These are phyloP conservation scores for Brassicogethes aeneus DNA, from an alignment of 2,888 invertebrate genomes.

Conservation along the genomic window DNA sequence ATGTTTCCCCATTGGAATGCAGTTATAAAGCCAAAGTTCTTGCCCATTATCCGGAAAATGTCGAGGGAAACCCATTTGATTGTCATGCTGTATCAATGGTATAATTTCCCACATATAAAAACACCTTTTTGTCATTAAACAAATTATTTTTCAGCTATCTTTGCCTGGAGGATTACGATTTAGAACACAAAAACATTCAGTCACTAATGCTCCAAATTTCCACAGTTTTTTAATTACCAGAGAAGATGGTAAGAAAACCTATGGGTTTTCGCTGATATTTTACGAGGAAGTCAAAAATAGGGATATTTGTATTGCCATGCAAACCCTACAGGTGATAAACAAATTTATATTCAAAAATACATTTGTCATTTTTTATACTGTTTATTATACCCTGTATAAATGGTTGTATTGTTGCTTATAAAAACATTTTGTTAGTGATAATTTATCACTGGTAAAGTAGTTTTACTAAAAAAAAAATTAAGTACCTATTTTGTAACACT, in stretches of 20 bases:
- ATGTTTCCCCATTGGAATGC: slow-evolving; percentile 86
- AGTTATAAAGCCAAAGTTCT: slow-evolving; percentile 91
- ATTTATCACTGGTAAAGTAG: no score
- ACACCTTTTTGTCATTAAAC: no score
- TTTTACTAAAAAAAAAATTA: no score
- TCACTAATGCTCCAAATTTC: slow-evolving; percentile 72
- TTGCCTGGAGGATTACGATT: slow-evolving; percentile 91
- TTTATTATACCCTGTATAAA: no score
- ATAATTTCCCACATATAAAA: background rate
- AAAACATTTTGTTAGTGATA: no score
- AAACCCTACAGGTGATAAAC: slow-evolving; percentile 77
- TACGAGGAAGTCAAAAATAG: slow-evolving; percentile 92
- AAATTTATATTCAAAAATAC: no score
- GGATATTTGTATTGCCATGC: slow-evolving; percentile 92
- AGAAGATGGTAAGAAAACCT: slow-evolving; percentile 91
- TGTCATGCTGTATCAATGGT: slow-evolving; percentile 96
- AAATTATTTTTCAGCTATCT: slow-evolving; percentile 70
- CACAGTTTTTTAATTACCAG: slow-evolving; percentile 96
- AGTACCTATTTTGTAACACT: no score
- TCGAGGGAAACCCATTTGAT: slow-evolving; percentile 84
- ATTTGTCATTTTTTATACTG: background rate
- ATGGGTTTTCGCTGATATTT: slow-evolving; percentile 92
- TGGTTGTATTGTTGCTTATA: no score
- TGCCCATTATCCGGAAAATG: slow-evolving; percentile 90
- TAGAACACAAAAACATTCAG: slow-evolving; percentile 83